Evolutionary conservation across 2,113 vertebrate genomes (phyloP).

Genomic region (Notothenia rossii): DNA sequence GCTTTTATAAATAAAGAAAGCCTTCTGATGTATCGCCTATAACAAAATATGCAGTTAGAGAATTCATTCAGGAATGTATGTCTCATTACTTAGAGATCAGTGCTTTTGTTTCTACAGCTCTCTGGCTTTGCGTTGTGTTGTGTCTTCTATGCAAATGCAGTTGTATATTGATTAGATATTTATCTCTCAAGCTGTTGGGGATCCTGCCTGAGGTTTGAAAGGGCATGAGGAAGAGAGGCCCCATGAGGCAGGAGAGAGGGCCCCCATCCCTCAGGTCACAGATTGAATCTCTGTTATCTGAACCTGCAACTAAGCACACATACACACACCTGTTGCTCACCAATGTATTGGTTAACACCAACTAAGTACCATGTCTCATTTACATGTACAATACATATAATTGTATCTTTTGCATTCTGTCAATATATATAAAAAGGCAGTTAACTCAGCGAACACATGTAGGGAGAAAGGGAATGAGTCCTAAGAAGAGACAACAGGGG

Average conservation of each 20-base stretch:
- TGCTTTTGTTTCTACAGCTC: background rate
- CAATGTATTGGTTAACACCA: constrained; percentile 1
- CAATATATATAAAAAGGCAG: background rate
- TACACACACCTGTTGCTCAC: constrained; percentile 38
- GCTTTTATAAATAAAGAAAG: background rate
- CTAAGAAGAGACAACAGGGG: constrained; percentile 15
- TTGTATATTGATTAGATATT: constrained; percentile 77
- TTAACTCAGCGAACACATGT: constrained; percentile 1
- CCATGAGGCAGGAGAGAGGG: constrained; percentile 18
- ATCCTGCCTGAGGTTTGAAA: constrained; percentile 28
- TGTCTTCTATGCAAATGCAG: constrained; percentile 68
- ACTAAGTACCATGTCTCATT: background rate
- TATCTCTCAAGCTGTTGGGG: constrained; percentile 75
- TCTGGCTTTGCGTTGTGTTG: constrained; percentile 12
- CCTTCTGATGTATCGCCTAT: background rate
- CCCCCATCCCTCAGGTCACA: constrained; percentile 52
- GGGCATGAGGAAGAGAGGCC: constrained; percentile 27
- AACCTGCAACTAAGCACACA: constrained; percentile 23
- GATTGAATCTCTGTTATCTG: constrained; percentile 50
- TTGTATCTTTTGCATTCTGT: background rate
- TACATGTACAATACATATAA: background rate
- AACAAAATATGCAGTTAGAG: background rate
- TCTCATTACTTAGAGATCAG: background rate
- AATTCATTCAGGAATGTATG: too few species aligned
- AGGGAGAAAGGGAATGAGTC: constrained; percentile 6